phyloP scores from a whole-genome alignment of 2,888 invertebrate species.

The Cyclophora punctaria region DNA sequence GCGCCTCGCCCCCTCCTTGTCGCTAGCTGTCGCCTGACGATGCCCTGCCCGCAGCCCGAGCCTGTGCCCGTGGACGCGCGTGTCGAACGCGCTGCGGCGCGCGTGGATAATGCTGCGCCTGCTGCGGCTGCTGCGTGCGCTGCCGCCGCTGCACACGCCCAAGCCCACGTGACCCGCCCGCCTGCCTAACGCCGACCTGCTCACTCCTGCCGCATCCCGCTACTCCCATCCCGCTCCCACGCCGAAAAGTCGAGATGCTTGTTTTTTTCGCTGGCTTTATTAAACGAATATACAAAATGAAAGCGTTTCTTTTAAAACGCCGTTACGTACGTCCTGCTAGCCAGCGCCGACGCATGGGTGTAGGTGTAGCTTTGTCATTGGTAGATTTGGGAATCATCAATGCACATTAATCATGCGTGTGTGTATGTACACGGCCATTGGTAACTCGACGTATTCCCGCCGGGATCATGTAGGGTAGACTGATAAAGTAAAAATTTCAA shows the following conservation, averaged over 20 bases:
- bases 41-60: not conserved
- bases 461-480: no score
- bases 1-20: not conserved
- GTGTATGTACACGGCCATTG: no score
- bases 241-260: not conserved
- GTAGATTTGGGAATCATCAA: no score
- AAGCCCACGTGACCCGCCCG: constrained; percentile 1
- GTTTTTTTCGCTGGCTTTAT: not conserved
- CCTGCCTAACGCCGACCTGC: constrained; percentile 9
- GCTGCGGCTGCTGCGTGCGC: constrained; percentile 10
- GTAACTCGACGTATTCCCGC: no score
- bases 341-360: no score
- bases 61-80: constrained; percentile 1
- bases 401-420: no score
- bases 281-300: not conserved
- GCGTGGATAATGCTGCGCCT: constrained; percentile 17
- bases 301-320: not conserved
- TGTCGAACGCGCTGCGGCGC: constrained; percentile 11
- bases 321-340: no score
- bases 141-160: constrained; percentile 1
- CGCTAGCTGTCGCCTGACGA: no score
- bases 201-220: not conserved
- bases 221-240: not conserved
- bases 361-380: no score
- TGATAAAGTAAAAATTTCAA: no score